Base-by-base conservation (phyloP, 2,797 vertebrate genomes). In the Mastacembelus armatus region DNA sequence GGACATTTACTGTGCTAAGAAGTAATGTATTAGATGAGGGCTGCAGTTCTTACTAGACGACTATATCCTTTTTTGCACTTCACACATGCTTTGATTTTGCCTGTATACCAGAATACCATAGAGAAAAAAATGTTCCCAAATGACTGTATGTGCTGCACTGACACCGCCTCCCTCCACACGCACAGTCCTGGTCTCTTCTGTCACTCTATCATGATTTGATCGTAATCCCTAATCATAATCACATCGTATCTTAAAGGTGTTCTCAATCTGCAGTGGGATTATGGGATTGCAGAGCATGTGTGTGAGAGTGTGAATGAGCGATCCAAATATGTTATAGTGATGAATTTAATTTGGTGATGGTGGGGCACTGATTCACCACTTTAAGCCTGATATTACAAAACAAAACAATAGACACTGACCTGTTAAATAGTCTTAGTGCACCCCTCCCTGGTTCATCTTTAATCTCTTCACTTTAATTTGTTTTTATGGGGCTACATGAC, bases 211-310 rank as follows among this genome's bases (percentile, higher is more conserved):
- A 83, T 89, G 88, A 92, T 90, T 91, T 92, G 85, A 83, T 83
- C 86, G 84, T 89, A 89, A 92, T 90, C 89, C 77, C 80, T 86
- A 87, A 90, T 92, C 85, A 90, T 88, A 91, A 91, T 93, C 84
- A 89, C 85, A 71, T 89, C 60, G 86, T 86, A 89, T 93, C 85
- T 92, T 90, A 88, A 93, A 93, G 91, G 91, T 93, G 91, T 93
- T 93, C 91, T 89, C 90, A 93, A 93, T 93, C 92, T 92, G 88
- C 79, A 81, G 71, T 60, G 84, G 91, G 91, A 94, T 94, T 93
- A 93, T 84, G 76, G 78, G 90, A 92, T 92, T 92, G 82, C 61
- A 26, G 71, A 59, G 70, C 62, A 40, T 74, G 77, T 75, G 80
- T 70, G 77, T 67, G 47, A 32, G 30, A 74, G 65, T 84, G 81